Percentiles rank a stretch among this genome's conserved stretches.
Evolutionary conservation across 1,140 invertebrate species (phyloP).

Genomic region (Leguminivora glycinivorella): DNA sequence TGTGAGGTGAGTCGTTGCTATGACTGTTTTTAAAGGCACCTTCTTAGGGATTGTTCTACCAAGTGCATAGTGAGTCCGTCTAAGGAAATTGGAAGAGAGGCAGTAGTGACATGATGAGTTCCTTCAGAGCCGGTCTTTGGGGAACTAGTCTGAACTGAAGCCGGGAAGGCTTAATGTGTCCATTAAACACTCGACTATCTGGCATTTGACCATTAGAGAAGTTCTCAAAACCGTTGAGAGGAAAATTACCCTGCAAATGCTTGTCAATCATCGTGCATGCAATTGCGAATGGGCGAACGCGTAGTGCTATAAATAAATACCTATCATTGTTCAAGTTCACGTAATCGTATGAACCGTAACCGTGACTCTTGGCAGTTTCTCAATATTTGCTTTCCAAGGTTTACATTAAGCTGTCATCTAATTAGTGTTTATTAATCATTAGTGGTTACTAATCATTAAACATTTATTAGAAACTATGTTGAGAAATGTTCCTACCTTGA

Average conservation of each 20-base stretch:
- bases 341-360: background rate
- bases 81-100: no score
- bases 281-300: background rate
- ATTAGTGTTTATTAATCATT: slow-evolving; percentile 5
- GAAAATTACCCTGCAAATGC: no score
- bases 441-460: background rate
- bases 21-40: background rate
- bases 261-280: background rate
- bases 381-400: background rate
- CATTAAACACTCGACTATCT: no score
- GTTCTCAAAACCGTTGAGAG: no score
- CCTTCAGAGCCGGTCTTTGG: no score
- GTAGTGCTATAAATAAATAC: slow-evolving; percentile 10
- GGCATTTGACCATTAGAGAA: no score
- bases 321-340: slow-evolving; percentile 6
- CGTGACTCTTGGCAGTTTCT: slow-evolving; percentile 6
- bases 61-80: no score
- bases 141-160: no score
- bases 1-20: slow-evolving; percentile 84
- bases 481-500: background rate
- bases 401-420: slow-evolving; percentile 8
- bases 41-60: no score
- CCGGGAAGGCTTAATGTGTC: no score
- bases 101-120: no score
- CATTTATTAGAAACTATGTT: background rate